Evolutionary conservation across 2,888 invertebrate species (phyloP), one percentile per base, ranked within the genome.

Genomic region (Acronicta alni): DNA sequence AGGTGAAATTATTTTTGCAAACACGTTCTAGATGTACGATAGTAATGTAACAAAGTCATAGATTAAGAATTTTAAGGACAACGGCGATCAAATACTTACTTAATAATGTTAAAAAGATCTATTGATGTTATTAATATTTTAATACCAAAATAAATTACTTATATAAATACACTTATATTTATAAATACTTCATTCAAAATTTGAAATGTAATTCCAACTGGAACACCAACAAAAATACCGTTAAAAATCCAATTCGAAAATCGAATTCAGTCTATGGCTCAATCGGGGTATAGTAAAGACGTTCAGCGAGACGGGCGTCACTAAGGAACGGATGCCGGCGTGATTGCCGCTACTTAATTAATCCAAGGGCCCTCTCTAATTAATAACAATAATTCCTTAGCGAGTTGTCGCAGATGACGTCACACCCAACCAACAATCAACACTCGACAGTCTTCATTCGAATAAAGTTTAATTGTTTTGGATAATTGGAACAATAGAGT

Each of bases 291-390:
- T 87, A 91, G 90, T 89, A 90, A 91, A 93, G 93, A 93, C 93
- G 91, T 89, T 90, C 86, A 72, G 79, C 80, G 87, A 91, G 92
- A 90, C 88, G 91, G 73, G 87, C 84, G 84, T 81, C 83, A 82
- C 86, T 88, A 86, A 80, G 83, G 78, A 81, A 75, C 81, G 81
- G 88, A 88, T 89, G 92, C 89, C 86, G 90, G 82, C 87, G 90
- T 92, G 92, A 93, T 93, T 90, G 92, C 90, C 90, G 89, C 90
- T 90, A 89, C 90, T 92, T 93, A 93, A 93, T 93, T 93, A 93
- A 91, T 91, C 87, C 90, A 82, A 87, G 85, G 88, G 87, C 88
- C 87, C 89, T 89, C 86, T 80, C 91, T 93, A 93, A 93, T 93
- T 93, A 93, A 93, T 93, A 93, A 92, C 90, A 93, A 93, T 93